Conservation (phyloP, 2,797 vertebrate species). For the Bryconaethiops microstoma region DNA sequence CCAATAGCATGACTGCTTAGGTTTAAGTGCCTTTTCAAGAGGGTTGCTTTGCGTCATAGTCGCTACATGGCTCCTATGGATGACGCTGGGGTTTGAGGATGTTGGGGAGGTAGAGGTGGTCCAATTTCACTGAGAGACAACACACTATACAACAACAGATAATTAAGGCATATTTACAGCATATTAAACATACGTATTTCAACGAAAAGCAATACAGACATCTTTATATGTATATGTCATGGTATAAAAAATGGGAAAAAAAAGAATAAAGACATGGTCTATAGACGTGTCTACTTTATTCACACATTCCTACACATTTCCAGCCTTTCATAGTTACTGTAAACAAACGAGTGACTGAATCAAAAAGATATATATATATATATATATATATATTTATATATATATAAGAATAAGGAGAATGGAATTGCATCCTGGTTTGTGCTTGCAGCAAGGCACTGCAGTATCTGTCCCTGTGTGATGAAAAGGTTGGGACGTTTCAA, state of each 20-base stretch:
- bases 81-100: not conserved
- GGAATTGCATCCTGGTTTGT: slow-evolving; percentile 61
- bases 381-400: too few relatives aligned
- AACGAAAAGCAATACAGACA: slow-evolving; percentile 75
- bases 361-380: slow-evolving; percentile 57
- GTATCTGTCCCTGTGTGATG: slow-evolving; percentile 54
- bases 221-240: slow-evolving; percentile 71
- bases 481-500: slow-evolving; percentile 49
- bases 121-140: slow-evolving; percentile 39
- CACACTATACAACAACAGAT: slow-evolving; percentile 60
- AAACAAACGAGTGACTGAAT: slow-evolving; percentile 74
- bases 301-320: slow-evolving; percentile 68
- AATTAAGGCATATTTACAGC: slow-evolving; percentile 75
- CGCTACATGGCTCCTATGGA: not conserved
- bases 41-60: not conserved
- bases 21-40: slow-evolving; percentile 3
- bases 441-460: slow-evolving; percentile 77
- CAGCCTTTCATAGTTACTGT: slow-evolving; percentile 71
- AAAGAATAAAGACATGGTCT: slow-evolving; percentile 44
- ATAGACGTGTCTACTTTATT: slow-evolving; percentile 70
- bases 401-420: slow-evolving; percentile 60
- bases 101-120: slow-evolving; percentile 52
- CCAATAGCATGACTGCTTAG: not conserved
- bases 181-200: slow-evolving; percentile 74
- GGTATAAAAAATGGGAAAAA: slow-evolving; percentile 52